Evolutionary conservation across 2,888 invertebrate species (phyloP).

Genomic region (Agrotis segetum): DNA sequence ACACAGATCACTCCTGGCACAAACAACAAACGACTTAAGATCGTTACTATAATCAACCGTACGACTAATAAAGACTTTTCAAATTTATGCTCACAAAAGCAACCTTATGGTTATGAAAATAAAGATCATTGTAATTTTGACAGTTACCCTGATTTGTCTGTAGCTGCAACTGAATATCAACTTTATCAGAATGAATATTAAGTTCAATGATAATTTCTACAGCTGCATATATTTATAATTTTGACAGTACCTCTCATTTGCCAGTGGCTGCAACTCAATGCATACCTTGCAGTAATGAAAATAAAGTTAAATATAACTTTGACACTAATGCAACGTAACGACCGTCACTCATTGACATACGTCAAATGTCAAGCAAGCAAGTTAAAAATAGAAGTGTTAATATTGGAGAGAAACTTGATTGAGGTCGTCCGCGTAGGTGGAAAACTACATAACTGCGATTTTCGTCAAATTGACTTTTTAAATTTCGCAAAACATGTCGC

Average conservation of each 20-base stretch:
- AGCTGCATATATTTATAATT: background rate
- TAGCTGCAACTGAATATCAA: too few relatives aligned
- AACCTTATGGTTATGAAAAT: background rate
- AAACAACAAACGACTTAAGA: conserved; percentile 32
- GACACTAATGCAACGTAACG: background rate
- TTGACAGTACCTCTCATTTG: background rate
- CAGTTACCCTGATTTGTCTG: too few relatives aligned
- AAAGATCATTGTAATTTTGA: background rate
- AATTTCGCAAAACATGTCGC: too few relatives aligned
- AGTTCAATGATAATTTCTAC: too few relatives aligned
- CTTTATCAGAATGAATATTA: too few relatives aligned
- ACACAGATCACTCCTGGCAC: conserved; percentile 52
- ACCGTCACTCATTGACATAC: background rate
- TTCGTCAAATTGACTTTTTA: too few relatives aligned
- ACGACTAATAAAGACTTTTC: background rate
- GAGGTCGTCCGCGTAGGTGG: too few relatives aligned
- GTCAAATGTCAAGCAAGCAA: background rate
- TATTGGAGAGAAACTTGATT: conserved; percentile 9
- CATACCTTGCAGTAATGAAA: too few relatives aligned
- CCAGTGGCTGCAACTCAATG: background rate
- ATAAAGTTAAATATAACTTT: background rate
- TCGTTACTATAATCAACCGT: conserved; percentile 37
- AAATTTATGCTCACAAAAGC: background rate
- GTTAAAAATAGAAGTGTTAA: conserved; percentile 32
- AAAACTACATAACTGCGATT: too few relatives aligned